Evolutionary conservation across 2,113 vertebrate species (phyloP), one percentile per base, ranked within the genome.

Genomic region (Gopherus flavomarginatus): DNA sequence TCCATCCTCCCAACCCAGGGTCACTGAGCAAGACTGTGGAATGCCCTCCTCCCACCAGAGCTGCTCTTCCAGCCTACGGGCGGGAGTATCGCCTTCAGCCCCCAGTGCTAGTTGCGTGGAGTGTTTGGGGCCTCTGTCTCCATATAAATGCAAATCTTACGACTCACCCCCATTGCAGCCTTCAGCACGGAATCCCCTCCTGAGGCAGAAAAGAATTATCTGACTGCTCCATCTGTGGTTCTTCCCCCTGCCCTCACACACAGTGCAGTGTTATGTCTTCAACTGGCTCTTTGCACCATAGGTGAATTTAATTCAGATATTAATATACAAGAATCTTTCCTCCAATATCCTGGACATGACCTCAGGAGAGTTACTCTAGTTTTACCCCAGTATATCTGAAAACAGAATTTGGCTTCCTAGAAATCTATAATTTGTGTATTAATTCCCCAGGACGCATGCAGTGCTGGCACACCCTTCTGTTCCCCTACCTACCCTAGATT

Each of bases 391-490:
- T 72, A 19, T 21, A 22, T 38, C 65, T 22, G n/a, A 69, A 35
- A 62, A 82, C 89, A 86, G 1, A 44, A 42, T 57, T 88, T 72
- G 90, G 9, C 35, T 84, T n/a, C 56, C 84, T 72, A 69, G 26
- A 16, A 75, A 9, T 31, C 44, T 69, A 0, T 16, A 2, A 1
- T 5, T 49, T 50, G 11, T 27, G 11, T 85, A 50, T 31, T 50
- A 81, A 83, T n/a, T 38, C 6, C 53, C 90, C 81, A 62, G 50
- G 8, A 83, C 0, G 0, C 2, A 1, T 10, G 7, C 38, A 42
- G 72, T 22, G 38, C 72, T 26, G 72, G 22, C 38, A 44, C 12
- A 44, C 24, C 12, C 6, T 47, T 47, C 75, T 44, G 16, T 47
- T 88, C 52, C 57, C 54, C 1, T 3, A 1, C 11, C 56, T 44